phyloP scores from a whole-genome alignment of 2,113 vertebrate genomes.

The Felis chaus region DNA sequence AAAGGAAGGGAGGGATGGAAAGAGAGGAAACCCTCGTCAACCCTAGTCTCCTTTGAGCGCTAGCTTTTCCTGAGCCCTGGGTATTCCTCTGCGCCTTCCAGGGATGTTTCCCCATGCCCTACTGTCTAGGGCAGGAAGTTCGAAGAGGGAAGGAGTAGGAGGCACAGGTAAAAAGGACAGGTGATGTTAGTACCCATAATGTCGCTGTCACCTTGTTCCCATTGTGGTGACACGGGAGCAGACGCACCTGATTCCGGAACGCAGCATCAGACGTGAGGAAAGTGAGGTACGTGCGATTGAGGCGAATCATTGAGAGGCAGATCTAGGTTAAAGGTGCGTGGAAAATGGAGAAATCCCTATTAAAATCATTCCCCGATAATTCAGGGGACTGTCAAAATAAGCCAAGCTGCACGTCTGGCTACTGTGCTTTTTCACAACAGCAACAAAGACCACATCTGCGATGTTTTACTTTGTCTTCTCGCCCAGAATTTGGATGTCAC shows the following conservation, averaged over 20 bases:
- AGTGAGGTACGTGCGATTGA: not conserved
- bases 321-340: not conserved
- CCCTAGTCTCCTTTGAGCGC: not conserved
- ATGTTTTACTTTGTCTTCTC: not conserved
- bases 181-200: fast-evolving
- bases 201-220: not conserved
- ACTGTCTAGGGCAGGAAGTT: not conserved
- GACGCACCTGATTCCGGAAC: fast-evolving
- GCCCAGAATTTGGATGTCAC: not conserved
- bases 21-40: not conserved
- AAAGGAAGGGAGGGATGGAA: not conserved
- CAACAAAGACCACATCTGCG: not conserved
- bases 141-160: too few relatives aligned
- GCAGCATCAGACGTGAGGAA: too few relatives aligned
- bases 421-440: not conserved
- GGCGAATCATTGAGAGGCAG: not conserved
- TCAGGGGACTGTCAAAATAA: not conserved
- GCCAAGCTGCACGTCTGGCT: not conserved
- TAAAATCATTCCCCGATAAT: not conserved
- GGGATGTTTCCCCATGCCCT: fast-evolving
- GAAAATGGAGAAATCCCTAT: not conserved
- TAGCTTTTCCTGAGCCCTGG: not conserved
- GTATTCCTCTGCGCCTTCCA: not conserved
- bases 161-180: not conserved
- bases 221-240: not conserved